These are phyloP conservation scores for Venustaconcha ellipsiformis DNA, from an alignment of 1,140 invertebrate genomes.

Conservation along the genomic window DNA sequence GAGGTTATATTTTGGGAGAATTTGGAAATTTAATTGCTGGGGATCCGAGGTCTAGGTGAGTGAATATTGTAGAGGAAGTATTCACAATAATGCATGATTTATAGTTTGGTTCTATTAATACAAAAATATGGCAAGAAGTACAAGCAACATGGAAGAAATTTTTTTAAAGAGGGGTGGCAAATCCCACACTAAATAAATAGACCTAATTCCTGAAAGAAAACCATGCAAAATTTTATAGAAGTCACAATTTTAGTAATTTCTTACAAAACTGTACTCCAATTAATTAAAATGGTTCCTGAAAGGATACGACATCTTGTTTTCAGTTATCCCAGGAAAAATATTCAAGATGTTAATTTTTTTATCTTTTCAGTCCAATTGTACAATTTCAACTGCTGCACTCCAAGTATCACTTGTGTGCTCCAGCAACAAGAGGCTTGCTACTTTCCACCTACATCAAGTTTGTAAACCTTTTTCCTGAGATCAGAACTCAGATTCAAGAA, in stretches of 20 bases:
- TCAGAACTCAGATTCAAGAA: slow-evolving; percentile 95
- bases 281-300: too few relatives aligned
- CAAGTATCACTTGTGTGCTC: slow-evolving; percentile 94
- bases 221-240: too few relatives aligned
- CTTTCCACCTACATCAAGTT: slow-evolving; percentile 99
- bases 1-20: slow-evolving; percentile 99
- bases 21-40: slow-evolving; percentile 99
- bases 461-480: slow-evolving; percentile 99
- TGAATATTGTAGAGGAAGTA: not conserved
- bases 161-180: too few relatives aligned
- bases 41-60: slow-evolving; percentile 87
- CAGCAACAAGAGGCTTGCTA: slow-evolving; percentile 93
- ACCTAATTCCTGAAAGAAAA: too few relatives aligned
- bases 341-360: slow-evolving; percentile 16
- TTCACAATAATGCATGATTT: too few relatives aligned
- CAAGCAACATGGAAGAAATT: too few relatives aligned
- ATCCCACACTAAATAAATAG: too few relatives aligned
- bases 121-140: too few relatives aligned
- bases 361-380: slow-evolving; percentile 83
- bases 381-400: slow-evolving; percentile 98
- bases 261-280: too few relatives aligned
- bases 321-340: not conserved
- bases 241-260: too few relatives aligned
- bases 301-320: too few relatives aligned
- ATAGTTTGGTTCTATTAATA: too few relatives aligned